Percentiles rank a stretch among this genome's conserved stretches.
These are phyloP conservation scores for Turnix velox DNA, from an alignment of 2,113 vertebrate species.

Conservation along the genomic window DNA sequence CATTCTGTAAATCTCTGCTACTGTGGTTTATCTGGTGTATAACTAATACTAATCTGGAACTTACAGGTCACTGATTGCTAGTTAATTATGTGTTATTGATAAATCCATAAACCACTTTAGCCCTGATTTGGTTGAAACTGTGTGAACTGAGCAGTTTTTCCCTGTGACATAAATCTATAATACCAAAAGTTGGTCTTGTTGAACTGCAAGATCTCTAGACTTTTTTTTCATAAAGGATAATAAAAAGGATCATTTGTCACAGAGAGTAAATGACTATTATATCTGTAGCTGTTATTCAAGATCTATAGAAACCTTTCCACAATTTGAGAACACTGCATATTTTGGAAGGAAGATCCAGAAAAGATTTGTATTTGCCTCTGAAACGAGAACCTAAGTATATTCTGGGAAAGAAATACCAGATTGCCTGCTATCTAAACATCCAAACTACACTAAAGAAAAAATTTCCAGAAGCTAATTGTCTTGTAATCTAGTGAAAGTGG, in stretches of 20 bases:
- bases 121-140: neutral
- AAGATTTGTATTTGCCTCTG: neutral
- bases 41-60: neutral
- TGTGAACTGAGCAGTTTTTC: neutral
- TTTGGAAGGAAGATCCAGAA: neutral
- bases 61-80: neutral
- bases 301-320: neutral
- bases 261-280: neutral
- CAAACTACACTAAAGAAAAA: neutral
- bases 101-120: slow-evolving; percentile 19
- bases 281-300: neutral
- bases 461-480: neutral
- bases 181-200: neutral
- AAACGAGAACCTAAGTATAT: neutral
- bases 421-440: neutral
- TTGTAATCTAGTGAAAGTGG: neutral
- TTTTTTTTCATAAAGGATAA: neutral
- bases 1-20: neutral
- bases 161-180: neutral
- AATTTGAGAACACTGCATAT: neutral
- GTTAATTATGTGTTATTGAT: neutral
- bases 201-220: neutral
- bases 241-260: neutral
- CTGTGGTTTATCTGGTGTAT: neutral
- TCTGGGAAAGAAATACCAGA: neutral